Percentiles rank a stretch among this genome's conserved stretches.
phyloP scores from a whole-genome alignment of 2,888 invertebrate species.

The Synanthedon myopaeformis region DNA sequence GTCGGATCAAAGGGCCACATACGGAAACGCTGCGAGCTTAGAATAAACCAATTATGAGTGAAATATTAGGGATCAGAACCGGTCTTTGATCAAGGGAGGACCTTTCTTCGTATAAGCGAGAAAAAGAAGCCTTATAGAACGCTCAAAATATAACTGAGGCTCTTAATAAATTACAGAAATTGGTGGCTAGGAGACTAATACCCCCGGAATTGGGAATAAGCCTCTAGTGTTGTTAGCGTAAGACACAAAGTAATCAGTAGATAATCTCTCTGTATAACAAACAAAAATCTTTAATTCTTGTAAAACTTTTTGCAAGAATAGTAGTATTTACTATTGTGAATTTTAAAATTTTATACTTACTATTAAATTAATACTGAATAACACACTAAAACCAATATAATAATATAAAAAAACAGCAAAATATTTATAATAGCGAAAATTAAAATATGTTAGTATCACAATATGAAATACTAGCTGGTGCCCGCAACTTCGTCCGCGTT shows the following conservation, averaged over 20 bases:
- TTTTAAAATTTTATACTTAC: too few relatives aligned
- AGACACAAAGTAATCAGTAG: not conserved
- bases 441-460: too few relatives aligned
- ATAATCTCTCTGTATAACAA: not conserved
- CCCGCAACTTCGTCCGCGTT: too few relatives aligned
- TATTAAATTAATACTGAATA: too few relatives aligned
- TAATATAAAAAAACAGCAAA: too few relatives aligned
- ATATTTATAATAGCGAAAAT: too few relatives aligned
- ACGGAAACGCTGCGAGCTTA: slow-evolving; percentile 63
- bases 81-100: slow-evolving; percentile 59
- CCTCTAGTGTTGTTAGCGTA: slow-evolving; percentile 43
- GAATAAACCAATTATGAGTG: slow-evolving; percentile 71
- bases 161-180: slow-evolving; percentile 69
- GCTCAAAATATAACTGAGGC: slow-evolving; percentile 46
- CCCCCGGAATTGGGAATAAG: slow-evolving; percentile 63
- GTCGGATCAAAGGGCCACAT: slow-evolving; percentile 57
- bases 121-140: slow-evolving; percentile 36
- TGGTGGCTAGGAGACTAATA: slow-evolving; percentile 61
- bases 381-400: too few relatives aligned
- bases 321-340: too few relatives aligned
- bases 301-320: too few relatives aligned
- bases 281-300: not conserved
- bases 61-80: slow-evolving; percentile 68
- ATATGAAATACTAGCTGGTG: too few relatives aligned
- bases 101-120: slow-evolving; percentile 46